Conservation (phyloP, 2,797 vertebrate species). For the Gouania willdenowi region DNA sequence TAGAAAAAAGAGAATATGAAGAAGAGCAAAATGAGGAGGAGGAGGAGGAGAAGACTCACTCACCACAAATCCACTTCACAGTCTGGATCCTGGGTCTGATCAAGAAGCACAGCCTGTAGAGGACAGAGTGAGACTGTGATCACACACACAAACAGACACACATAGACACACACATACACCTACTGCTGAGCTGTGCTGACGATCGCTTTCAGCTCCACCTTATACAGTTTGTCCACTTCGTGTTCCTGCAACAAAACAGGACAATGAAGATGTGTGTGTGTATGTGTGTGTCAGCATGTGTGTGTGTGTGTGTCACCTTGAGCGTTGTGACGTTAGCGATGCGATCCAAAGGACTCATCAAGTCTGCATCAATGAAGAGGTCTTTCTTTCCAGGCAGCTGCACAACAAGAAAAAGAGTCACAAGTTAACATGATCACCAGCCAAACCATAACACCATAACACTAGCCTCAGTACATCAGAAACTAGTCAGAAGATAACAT, state of each 20-base stretch:
- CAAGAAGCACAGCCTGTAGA: conserved; percentile 86
- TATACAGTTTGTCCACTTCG: conserved; percentile 96
- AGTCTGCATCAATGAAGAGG: conserved; percentile 90
- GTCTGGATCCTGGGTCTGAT: conserved; percentile 87
- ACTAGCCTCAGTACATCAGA: too few relatives aligned
- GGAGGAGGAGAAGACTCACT: conserved; percentile 32
- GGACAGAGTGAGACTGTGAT: background rate
- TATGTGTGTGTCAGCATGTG: too few relatives aligned
- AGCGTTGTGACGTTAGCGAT: conserved; percentile 92
- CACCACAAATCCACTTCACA: conserved; percentile 88
- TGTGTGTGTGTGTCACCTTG: conserved; percentile 81
- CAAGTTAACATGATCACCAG: background rate
- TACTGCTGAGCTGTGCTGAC: conserved; percentile 87
- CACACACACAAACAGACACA: too few relatives aligned
- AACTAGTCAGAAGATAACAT: too few relatives aligned
- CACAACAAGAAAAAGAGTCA: background rate
- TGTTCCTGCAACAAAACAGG: conserved; percentile 82
- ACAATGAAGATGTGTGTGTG: too few relatives aligned
- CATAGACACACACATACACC: conserved; percentile 51
- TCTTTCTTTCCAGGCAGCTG: conserved; percentile 95
- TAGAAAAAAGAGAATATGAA: too few relatives aligned
- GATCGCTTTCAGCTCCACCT: conserved; percentile 83
- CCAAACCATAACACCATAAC: too few relatives aligned
- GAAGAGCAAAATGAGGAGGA: too few relatives aligned
- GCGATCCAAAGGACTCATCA: conserved; percentile 96